Evolutionary conservation across 2,888 invertebrate species (phyloP).

Genomic region (Caenorhabditis imperialis): DNA sequence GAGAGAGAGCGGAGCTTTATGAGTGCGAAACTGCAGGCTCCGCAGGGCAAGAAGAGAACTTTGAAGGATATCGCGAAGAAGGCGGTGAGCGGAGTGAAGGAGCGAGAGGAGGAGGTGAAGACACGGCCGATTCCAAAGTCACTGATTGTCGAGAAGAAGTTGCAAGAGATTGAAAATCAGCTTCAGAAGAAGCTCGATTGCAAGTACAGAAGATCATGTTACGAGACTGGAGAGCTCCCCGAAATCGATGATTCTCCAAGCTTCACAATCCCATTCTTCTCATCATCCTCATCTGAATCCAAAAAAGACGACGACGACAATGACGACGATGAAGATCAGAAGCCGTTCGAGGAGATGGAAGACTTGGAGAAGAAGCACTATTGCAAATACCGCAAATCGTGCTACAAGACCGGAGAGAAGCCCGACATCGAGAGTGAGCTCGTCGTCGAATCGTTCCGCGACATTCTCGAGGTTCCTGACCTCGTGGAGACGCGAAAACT

Average conservation of each 20-base stretch:
- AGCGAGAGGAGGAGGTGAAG: conserved; percentile 78
- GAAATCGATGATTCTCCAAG: conserved; percentile 48
- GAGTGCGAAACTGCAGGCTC: conserved; percentile 44
- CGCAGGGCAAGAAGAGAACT: conserved; percentile 64
- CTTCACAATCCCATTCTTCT: conserved; percentile 28
- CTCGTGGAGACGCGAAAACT: conserved; percentile 58
- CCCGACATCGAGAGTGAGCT: conserved; percentile 66
- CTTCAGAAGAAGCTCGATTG: conserved; percentile 67
- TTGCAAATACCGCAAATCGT: conserved; percentile 75
- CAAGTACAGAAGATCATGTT: conserved; percentile 74
- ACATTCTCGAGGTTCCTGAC: conserved; percentile 54
- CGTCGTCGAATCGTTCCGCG: conserved; percentile 36
- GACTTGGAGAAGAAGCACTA: conserved; percentile 63
- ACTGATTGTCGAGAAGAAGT: conserved; percentile 54
- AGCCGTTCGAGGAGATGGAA: conserved; percentile 62
- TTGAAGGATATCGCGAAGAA: conserved; percentile 64
- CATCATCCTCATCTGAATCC: conserved; percentile 7
- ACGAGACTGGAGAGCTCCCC: conserved; percentile 72
- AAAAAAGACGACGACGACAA: conserved; percentile 23
- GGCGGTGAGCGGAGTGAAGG: conserved; percentile 63
- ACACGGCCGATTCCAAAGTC: conserved; percentile 51
- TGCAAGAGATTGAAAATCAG: conserved; percentile 61
- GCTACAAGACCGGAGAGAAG: conserved; percentile 71
- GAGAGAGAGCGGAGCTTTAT: conserved; percentile 56
- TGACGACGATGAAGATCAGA: conserved; percentile 44